Evolutionary conservation across 2,113 vertebrate species (phyloP), one percentile per base, ranked within the genome.

Genomic region (Bufo gargarizans): DNA sequence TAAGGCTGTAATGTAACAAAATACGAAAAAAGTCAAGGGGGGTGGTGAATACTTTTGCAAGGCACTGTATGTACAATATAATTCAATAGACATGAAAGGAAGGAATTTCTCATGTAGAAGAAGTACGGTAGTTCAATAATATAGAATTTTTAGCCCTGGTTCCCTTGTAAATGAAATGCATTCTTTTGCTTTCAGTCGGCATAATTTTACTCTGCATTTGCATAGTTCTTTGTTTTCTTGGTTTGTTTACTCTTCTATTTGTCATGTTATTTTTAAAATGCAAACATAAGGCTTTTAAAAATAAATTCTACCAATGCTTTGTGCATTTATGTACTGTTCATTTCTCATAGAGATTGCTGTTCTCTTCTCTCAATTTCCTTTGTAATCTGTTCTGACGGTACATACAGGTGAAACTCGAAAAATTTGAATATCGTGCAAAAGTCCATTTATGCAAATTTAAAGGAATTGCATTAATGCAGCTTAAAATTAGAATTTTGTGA

Each of bases 231-330:
- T 80, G 20, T n/a, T 80, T 80, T 22, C 43, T n/a, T 33, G 11
- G 12, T 79, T 56, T 56, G 50, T 79, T 56, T 79, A 56, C 11
- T 6, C 17, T 76, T 49, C 43, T 76, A 74, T 49, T 74, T 47
- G 14, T 74, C 17, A 50, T 76, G 72, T 76, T 76, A 76, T 49
- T 50, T 50, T 76, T 76, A 20, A 76, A 76, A 74, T 74, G 71
- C 71, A 74, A 74, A 74, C 43, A 74, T 49, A 74, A 74, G 43
- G 43, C 17, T 45, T 74, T 47, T 17, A 47, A 16, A 74, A 74
- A 74, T 74, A 76, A 76, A 76, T 20, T 76, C 45, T 20, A 76
- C 71, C 5, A 6, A 0, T 47, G 19, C 71, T 47, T 17, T 53
- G 19, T 80, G 53, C 55, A 80, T 80, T 43, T 80, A 43, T n/a